A percentile compares a stretch with the other conserved stretches of the same genome.
Evolutionary conservation across 2,797 vertebrate species (phyloP).

Genomic region (Myotis pilosus): DNA sequence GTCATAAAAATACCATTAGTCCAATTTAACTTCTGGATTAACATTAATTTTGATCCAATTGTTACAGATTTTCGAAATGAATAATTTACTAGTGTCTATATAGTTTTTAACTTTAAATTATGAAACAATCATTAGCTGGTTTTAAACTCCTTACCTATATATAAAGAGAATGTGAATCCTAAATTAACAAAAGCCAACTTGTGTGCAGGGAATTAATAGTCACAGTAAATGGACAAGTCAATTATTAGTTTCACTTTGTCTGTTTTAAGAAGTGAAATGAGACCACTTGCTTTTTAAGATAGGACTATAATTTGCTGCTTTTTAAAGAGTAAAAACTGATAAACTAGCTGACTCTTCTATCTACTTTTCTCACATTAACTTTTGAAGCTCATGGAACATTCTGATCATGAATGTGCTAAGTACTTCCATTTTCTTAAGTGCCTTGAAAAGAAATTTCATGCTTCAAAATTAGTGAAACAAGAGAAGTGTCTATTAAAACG

Average conservation of each 20-base stretch:
- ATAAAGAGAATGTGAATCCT: constrained; percentile 68
- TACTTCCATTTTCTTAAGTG: constrained; percentile 57
- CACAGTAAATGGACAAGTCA: constrained; percentile 68
- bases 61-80: constrained; percentile 52
- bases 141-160: constrained; percentile 61
- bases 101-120: constrained; percentile 62
- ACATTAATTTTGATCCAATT: constrained; percentile 52
- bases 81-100: constrained; percentile 59
- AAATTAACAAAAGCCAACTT: constrained; percentile 64
- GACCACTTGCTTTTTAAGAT: constrained; percentile 63
- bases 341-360: constrained; percentile 50
- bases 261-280: constrained; percentile 69
- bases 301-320: constrained; percentile 53
- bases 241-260: constrained; percentile 66
- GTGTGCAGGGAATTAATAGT: constrained; percentile 59
- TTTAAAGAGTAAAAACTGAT: constrained; percentile 57
- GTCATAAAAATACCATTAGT: constrained; percentile 48
- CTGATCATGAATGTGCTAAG: constrained; percentile 63
- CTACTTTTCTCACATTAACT: constrained; percentile 66
- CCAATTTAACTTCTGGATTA: constrained; percentile 47
- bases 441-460: constrained; percentile 66
- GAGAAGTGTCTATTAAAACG: constrained; percentile 57
- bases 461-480: constrained; percentile 61
- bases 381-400: not conserved
- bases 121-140: constrained; percentile 56